Evolutionary conservation across 2,113 vertebrate genomes (phyloP).

Genomic region (Callorhinus ursinus): DNA sequence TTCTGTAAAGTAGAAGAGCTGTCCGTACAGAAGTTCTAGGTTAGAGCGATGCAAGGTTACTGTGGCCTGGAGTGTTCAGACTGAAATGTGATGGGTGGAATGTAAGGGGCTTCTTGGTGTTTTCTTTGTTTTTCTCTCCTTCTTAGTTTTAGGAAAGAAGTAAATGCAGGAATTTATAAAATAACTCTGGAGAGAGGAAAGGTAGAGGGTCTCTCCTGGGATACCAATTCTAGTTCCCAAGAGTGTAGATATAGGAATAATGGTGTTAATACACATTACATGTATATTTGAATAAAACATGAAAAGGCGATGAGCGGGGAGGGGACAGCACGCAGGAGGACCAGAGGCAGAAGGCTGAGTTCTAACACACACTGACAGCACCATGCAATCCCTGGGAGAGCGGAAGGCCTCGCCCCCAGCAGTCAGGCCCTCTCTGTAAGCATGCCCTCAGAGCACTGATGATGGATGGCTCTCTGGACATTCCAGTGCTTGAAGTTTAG

Average conservation of each 20-base stretch:
- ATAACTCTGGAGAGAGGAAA: background rate
- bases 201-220: background rate
- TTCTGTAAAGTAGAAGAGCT: background rate
- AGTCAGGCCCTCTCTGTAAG: background rate
- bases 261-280: background rate
- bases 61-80: background rate
- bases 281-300: slow-evolving; percentile 11
- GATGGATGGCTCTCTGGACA: background rate
- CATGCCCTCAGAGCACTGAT: background rate
- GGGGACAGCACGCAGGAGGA: background rate
- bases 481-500: background rate
- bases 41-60: background rate
- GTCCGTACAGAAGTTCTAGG: background rate
- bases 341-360: background rate
- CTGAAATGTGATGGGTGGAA: background rate
- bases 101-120: background rate
- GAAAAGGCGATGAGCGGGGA: background rate
- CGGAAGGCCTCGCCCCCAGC: background rate
- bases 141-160: background rate
- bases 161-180: background rate
- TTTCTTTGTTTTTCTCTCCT: background rate
- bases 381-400: accelerated
- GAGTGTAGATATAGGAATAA: background rate
- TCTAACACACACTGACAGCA: slow-evolving; percentile 57
- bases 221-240: slow-evolving; percentile 11